Evolutionary conservation across 2,113 vertebrate genomes (phyloP), one percentile per base, ranked within the genome.

Genomic region (Malurus elegans): DNA sequence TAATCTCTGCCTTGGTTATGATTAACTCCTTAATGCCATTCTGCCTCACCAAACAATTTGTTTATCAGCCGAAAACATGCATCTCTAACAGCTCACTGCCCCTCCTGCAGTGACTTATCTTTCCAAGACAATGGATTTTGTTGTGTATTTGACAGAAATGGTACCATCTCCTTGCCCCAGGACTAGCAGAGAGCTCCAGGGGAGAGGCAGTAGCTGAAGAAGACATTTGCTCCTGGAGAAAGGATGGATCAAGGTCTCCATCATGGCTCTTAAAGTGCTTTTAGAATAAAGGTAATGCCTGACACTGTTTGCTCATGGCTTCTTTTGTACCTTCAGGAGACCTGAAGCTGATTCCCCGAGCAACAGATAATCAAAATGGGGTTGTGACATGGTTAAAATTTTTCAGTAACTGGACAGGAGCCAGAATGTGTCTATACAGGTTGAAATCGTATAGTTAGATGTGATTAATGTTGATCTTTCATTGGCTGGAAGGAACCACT

Each of bases 1-100:
- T 70, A 50, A 70, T 81, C 61, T 86, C 73, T 72, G 80, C 51
- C 79, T 86, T 17, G 2, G 18, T 44, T 53, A 26, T 95, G 90
- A 97, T 97, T 95, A 96, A 95, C 76, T 71, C 88, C 72, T 92
- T 74, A 72, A 79, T 80, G 73, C 66, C 79, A 36, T 34, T 32
- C 23, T 73, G 38, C 58, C 64, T 88, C 85, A 54, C 88, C 6
- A 9, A 71, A 80, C 14, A 53, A 85, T 83, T 84, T 90, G 69
- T 79, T 83, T 72, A 56, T 87, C 79, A 75, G 34, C 44, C 1
- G 0, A 93, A 73, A 93, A 29, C 20, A 23, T 4, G 31, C 10
- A 31, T 81, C 18, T 79, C 67, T 38, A 74, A 66, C n/a, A 92
- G 58, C 16, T 84, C 64, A 50, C 48, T 74, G 62, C 44, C 48